Evolutionary conservation across 2,888 invertebrate species (phyloP).

Genomic region (Tuberolachnus salignus): DNA sequence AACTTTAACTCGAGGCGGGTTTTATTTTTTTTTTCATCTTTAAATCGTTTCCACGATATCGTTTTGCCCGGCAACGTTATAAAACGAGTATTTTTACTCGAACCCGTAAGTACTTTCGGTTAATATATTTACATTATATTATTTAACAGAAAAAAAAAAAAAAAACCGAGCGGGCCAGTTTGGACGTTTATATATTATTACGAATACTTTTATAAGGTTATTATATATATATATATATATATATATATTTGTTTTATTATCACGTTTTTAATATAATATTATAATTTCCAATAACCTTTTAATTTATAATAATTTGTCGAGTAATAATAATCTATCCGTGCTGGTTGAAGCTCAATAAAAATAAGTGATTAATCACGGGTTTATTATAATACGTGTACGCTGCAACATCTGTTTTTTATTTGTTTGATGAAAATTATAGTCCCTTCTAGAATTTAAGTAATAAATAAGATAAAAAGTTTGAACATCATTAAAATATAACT

Average conservation of each 20-base stretch:
- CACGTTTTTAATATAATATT: neutral
- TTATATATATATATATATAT: neutral
- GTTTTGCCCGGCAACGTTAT: too few species aligned
- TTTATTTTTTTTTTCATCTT: too few species aligned
- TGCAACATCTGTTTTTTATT: slow-evolving; percentile 41
- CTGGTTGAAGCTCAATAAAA: slow-evolving; percentile 37
- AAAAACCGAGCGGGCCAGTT: too few species aligned
- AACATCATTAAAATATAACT: slow-evolving; percentile 14
- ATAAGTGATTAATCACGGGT: slow-evolving; percentile 43
- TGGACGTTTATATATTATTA: too few species aligned
- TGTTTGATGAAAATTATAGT: slow-evolving; percentile 33
- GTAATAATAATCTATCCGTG: slow-evolving; percentile 20
- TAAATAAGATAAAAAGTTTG: slow-evolving; percentile 21
- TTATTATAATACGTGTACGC: neutral
- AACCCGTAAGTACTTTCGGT: too few species aligned
- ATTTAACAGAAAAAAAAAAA: too few species aligned
- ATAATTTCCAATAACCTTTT: slow-evolving; percentile 43
- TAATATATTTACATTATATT: too few species aligned
- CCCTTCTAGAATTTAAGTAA: slow-evolving; percentile 29
- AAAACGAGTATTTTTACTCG: too few species aligned
- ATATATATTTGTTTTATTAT: slow-evolving; percentile 27
- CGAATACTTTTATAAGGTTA: too few species aligned
- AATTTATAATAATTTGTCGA: slow-evolving; percentile 44
- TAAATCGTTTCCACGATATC: too few species aligned
- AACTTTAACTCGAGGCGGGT: too few species aligned